Evolutionary conservation across 2,797 vertebrate genomes (phyloP).

Genomic region (Manis javanica): DNA sequence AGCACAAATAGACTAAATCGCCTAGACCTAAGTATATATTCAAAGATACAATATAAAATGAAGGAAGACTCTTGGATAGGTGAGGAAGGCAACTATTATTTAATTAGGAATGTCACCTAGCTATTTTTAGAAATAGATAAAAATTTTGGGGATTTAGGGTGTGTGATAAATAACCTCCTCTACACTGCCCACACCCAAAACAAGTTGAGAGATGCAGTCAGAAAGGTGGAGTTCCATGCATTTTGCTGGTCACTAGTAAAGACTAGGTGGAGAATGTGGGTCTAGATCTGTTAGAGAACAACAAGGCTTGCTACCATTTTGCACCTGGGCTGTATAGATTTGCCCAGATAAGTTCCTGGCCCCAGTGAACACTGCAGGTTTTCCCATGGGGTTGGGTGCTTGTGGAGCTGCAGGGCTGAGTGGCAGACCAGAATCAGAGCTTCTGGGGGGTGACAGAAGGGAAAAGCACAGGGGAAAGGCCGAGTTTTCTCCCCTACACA

Average conservation of each 20-base stretch:
- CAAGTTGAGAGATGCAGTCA: neutral
- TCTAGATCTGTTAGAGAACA: neutral
- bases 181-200: neutral
- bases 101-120: neutral
- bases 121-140: conserved; percentile 6
- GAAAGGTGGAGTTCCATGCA: neutral
- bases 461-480: neutral
- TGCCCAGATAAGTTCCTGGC: neutral
- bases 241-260: neutral
- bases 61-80: neutral
- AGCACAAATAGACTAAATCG: neutral
- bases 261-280: neutral
- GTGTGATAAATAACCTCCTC: neutral
- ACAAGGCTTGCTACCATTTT: neutral
- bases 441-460: neutral
- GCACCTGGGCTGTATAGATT: neutral
- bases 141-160: neutral
- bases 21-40: neutral
- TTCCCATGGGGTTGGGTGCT: neutral
- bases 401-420: neutral
- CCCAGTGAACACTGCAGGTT: neutral
- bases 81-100: neutral
- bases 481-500: rapidly evolving
- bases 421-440: neutral
- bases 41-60: neutral